phyloP scores from a whole-genome alignment of 2,113 vertebrate genomes.

The Lonchura striata region DNA sequence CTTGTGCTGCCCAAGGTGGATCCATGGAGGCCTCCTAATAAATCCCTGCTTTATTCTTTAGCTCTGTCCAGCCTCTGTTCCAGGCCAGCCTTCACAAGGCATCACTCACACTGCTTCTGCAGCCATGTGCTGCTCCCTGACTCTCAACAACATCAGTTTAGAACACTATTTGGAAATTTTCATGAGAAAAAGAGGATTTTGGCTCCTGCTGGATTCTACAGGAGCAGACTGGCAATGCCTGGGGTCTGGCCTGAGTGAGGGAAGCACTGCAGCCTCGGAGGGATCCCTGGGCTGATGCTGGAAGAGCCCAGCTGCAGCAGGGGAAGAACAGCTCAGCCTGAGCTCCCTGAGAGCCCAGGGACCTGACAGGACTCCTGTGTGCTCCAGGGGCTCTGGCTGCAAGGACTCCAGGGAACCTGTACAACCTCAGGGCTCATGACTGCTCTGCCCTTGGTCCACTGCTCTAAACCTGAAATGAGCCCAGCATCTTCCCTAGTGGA shows the following conservation, averaged over 20 bases:
- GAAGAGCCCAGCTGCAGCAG: too few species aligned
- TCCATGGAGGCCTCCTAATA: neutral
- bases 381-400: neutral
- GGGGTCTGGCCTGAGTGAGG: neutral
- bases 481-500: neutral
- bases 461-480: neutral
- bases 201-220: neutral
- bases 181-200: neutral
- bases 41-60: neutral
- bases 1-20: neutral
- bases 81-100: neutral
- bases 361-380: neutral
- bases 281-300: neutral
- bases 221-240: neutral
- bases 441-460: neutral
- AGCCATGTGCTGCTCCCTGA: neutral
- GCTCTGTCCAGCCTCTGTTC: neutral
- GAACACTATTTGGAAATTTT: neutral
- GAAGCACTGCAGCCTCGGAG: fast-evolving
- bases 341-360: neutral
- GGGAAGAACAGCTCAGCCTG: neutral
- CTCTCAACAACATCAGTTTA: fast-evolving
- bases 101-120: neutral
- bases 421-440: too few species aligned
- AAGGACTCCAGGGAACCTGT: neutral